Conservation (phyloP, 2,888 invertebrate species). For the Drosophila dives region DNA sequence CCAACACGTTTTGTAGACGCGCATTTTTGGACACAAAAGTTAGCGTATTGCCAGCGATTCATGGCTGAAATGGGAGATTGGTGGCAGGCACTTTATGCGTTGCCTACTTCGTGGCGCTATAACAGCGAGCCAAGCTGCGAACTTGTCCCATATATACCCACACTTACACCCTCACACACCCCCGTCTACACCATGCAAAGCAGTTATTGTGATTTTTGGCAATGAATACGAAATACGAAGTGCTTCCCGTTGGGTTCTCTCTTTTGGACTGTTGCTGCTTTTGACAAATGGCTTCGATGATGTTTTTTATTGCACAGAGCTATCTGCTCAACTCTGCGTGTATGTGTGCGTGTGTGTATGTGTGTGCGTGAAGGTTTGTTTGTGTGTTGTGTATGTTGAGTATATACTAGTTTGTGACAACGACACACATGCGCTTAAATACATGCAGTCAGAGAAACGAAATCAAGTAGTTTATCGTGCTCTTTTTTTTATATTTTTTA, state of each 20-base stretch:
- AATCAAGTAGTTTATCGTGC: background rate
- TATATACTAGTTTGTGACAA: constrained; percentile 50
- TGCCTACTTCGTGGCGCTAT: constrained; percentile 62
- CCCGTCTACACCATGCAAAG: constrained; percentile 8
- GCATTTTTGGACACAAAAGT: constrained; percentile 72
- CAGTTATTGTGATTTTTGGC: constrained; percentile 77
- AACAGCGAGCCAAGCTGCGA: constrained; percentile 48
- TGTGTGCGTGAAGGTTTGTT: constrained; percentile 19
- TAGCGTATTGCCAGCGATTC: constrained; percentile 55
- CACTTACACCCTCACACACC: constrained; percentile 2
- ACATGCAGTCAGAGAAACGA: constrained; percentile 12
- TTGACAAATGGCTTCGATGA: constrained; percentile 79
- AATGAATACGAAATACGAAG: constrained; percentile 74
- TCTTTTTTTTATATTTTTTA: no score
- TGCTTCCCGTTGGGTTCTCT: constrained; percentile 7
- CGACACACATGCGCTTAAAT: constrained; percentile 6
- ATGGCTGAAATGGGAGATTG: constrained; percentile 44
- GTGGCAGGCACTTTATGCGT: constrained; percentile 46
- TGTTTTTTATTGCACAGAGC: constrained; percentile 75
- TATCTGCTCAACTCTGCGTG: constrained; percentile 56
- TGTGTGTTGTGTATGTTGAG: constrained; percentile 32
- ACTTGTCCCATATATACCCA: background rate
- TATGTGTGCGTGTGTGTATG: background rate
- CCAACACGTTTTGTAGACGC: constrained; percentile 69
- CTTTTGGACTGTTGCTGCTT: constrained; percentile 50